Base-by-base conservation (phyloP, 2,113 vertebrate species). In the Ornithorhynchus anatinus region DNA sequence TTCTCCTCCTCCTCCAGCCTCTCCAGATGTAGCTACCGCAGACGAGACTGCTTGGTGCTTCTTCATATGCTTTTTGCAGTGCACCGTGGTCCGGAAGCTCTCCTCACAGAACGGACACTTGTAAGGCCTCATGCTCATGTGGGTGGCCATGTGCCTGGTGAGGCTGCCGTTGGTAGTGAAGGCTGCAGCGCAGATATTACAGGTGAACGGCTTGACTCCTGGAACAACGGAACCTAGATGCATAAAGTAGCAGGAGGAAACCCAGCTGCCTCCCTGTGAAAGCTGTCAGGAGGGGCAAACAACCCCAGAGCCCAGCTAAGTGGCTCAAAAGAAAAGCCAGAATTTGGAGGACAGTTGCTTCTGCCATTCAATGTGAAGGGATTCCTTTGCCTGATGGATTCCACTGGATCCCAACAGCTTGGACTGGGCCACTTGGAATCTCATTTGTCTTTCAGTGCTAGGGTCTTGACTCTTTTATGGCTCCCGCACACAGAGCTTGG, bases 131-230 rank as follows among this genome's bases (percentile, higher is more conserved):
- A 94, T 87, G 90, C 93, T 95, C 81, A 92, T 86, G 79, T 99
- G 98, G 56, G 96, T 97, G 57, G 96, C 94, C 94, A 95, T 96
- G 92, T 99, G 98, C 45, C 98, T 92, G 43, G 96, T 99, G 88
- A 99, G 95, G 89, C 98, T 99, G 64, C 97, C 97, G 19, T 99
- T 99, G 77, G 98, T 99, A 70, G 98, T 99, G 89, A 99, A 99
- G 1, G 95, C 93, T 1, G 96, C 93, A 8, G 89, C 94, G 59
- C 98, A 99, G 31, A 98, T 87, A 7, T 89, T 93, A 80, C 98
- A 99, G 84, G 94, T 96, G 86, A 95, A 99, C 8, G 97, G 96
- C 85, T 99, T 99, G 69, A 97, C 93, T 51, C 98, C 98, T 99
- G 69, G 6, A 25, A 15, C 15, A 9, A 59, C 7, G 23, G 44